phyloP scores from a whole-genome alignment of 2,113 vertebrate species.

The Indri indri region DNA sequence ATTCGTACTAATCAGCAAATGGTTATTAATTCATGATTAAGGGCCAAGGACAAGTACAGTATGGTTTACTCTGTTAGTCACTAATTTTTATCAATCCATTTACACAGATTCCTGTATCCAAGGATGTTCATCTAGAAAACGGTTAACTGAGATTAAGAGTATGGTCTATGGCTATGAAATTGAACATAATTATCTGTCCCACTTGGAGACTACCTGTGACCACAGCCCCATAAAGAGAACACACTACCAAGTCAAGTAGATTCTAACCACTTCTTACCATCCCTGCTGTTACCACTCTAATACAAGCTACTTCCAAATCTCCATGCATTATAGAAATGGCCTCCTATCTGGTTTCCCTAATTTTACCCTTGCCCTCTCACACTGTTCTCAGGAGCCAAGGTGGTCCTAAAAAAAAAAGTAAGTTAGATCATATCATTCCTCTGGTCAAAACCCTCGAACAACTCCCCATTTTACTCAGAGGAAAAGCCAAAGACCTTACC shows the following conservation, averaged over 20 bases:
- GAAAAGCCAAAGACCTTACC: neutral
- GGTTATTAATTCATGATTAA: slow-evolving; percentile 1
- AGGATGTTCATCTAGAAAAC: neutral
- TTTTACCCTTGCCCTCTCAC: neutral
- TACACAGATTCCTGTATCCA: neutral
- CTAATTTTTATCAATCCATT: neutral
- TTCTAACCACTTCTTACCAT: neutral
- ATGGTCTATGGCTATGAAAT: neutral
- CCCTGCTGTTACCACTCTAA: neutral
- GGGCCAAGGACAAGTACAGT: neutral
- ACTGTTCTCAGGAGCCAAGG: neutral
- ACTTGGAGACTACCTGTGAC: neutral
- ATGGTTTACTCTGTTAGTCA: neutral
- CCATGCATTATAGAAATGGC: neutral
- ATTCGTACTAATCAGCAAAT: neutral
- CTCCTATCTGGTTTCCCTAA: neutral
- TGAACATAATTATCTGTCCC: neutral
- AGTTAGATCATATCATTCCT: neutral
- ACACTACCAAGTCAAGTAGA: neutral
- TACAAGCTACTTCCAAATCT: neutral
- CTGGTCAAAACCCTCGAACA: neutral
- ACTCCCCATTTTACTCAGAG: neutral
- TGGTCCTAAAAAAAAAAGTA: neutral
- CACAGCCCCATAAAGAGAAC: neutral
- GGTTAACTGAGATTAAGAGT: neutral